Evolutionary conservation across 2,113 vertebrate species (phyloP).

Genomic region (Prinia subflava): DNA sequence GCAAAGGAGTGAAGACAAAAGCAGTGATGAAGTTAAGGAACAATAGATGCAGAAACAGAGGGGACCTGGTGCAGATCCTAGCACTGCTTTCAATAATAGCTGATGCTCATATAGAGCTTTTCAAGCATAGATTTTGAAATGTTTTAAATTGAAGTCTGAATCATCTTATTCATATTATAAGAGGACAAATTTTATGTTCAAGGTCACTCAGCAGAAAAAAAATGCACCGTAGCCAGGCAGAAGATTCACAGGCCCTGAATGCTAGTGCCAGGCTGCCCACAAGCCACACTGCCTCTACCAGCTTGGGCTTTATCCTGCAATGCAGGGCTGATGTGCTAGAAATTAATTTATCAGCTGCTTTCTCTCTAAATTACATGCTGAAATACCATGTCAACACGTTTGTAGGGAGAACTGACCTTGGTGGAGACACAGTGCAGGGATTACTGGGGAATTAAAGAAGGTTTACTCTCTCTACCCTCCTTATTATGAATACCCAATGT

Average conservation of each 20-base stretch:
- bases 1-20: background rate
- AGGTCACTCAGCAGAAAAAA: background rate
- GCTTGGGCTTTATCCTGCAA: background rate
- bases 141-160: conserved; percentile 5
- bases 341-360: background rate
- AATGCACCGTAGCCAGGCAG: background rate
- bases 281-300: background rate
- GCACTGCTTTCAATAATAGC: background rate
- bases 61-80: background rate
- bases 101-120: background rate
- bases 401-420: background rate
- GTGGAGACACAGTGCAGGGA: background rate
- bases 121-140: background rate
- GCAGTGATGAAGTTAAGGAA: background rate
- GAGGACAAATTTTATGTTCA: background rate
- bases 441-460: background rate
- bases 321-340: background rate
- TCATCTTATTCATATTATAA: background rate
- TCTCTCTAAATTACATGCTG: background rate
- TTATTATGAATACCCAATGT: background rate
- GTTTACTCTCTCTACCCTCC: background rate
- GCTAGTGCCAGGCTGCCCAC: background rate
- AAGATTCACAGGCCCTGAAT: background rate
- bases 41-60: background rate
- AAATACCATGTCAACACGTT: background rate